Evolutionary conservation across 2,888 invertebrate genomes (phyloP).

Genomic region (Limnephilus lunatus): DNA sequence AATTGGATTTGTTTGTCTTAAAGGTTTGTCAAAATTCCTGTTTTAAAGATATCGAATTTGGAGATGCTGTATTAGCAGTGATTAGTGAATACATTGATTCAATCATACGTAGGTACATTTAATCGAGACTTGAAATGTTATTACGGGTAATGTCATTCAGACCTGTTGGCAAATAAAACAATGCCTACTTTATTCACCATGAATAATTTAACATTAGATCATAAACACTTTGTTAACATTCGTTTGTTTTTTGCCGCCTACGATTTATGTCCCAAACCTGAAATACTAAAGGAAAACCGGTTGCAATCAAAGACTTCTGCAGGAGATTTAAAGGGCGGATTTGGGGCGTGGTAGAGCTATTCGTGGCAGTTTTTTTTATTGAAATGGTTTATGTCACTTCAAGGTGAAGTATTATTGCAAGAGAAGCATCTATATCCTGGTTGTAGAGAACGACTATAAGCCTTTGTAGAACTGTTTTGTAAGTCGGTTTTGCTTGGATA

Average conservation of each 20-base stretch:
- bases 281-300: constrained; percentile 4
- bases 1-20: background rate
- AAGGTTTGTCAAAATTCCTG: background rate
- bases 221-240: background rate
- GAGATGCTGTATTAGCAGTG: background rate
- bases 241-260: constrained; percentile 39
- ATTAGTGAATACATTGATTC: background rate
- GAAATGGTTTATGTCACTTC: background rate
- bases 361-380: background rate
- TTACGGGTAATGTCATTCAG: constrained; percentile 26
- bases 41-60: background rate
- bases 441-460: background rate
- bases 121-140: background rate
- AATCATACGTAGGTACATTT: background rate
- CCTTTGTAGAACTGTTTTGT: background rate
- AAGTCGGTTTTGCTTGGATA: too few species aligned
- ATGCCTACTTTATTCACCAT: background rate
- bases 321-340: background rate
- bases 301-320: background rate
- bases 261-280: background rate
- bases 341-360: background rate
- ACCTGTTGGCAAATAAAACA: constrained; percentile 2
- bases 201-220: constrained; percentile 23
- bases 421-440: background rate
- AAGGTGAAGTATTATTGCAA: background rate